phyloP scores from a whole-genome alignment of 2,797 vertebrate genomes.

The Toxotes lorentzi region DNA sequence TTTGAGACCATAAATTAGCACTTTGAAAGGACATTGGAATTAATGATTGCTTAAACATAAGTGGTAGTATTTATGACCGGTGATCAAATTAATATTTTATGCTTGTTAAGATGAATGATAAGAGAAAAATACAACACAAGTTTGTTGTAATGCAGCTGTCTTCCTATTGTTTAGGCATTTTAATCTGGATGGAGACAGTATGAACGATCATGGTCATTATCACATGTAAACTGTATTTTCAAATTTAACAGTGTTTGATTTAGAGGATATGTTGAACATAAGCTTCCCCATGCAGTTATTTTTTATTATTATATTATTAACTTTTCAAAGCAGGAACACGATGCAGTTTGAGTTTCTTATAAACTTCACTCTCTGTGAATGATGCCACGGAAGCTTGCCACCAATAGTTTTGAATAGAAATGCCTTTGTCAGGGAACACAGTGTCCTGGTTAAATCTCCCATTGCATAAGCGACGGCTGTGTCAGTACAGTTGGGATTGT shows the following conservation, averaged over 20 bases:
- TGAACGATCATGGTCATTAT: too few relatives aligned
- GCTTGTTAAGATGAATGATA: background rate
- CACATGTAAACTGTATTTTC: too few relatives aligned
- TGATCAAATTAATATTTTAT: background rate
- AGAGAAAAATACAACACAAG: background rate
- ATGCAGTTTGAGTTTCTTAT: too few relatives aligned
- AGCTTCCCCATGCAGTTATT: background rate
- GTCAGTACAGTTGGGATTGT: constrained; percentile 54
- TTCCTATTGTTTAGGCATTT: too few relatives aligned
- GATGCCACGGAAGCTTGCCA: constrained; percentile 48
- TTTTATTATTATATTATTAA: background rate
- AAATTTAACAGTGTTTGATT: background rate
- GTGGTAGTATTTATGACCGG: too few relatives aligned
- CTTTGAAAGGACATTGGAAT: background rate
- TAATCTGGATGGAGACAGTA: too few relatives aligned
- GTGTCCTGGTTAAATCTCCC: constrained; percentile 62
- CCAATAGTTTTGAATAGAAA: constrained; percentile 64
- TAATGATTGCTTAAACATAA: background rate
- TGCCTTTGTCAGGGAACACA: constrained; percentile 75
- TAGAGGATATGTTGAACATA: background rate
- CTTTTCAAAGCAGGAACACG: too few relatives aligned
- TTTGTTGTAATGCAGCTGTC: too few relatives aligned
- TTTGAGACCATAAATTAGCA: background rate
- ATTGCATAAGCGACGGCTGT: constrained; percentile 69
- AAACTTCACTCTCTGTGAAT: constrained; percentile 43